These are phyloP conservation scores for Xylota segnis DNA, from an alignment of 2,888 invertebrate genomes.

Conservation along the genomic window DNA sequence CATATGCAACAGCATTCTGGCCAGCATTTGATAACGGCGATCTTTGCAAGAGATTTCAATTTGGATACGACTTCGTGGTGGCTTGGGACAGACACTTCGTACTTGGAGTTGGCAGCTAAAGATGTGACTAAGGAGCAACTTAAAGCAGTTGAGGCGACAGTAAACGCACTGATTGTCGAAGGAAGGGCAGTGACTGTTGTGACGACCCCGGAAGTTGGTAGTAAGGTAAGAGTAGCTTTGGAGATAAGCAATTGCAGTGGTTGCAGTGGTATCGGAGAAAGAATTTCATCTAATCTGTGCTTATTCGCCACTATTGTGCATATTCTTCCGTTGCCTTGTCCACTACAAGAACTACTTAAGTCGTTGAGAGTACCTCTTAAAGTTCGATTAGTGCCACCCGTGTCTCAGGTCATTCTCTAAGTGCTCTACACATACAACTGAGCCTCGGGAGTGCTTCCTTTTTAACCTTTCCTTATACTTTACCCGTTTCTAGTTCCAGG, in stretches of 20 bases:
- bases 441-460: too few species aligned
- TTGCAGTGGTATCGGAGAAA: too few species aligned
- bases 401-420: too few species aligned
- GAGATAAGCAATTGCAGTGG: too few species aligned
- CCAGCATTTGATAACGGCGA: conserved; percentile 93
- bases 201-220: conserved; percentile 87
- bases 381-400: too few species aligned
- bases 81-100: conserved; percentile 90
- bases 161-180: conserved; percentile 89
- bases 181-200: conserved; percentile 86
- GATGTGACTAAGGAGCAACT: conserved; percentile 86
- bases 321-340: too few species aligned
- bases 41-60: conserved; percentile 89
- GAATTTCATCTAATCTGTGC: too few species aligned
- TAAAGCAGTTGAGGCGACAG: conserved; percentile 86
- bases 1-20: conserved; percentile 97
- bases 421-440: too few species aligned
- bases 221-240: conserved; percentile 79
- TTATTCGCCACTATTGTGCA: too few species aligned
- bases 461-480: too few species aligned
- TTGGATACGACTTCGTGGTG: conserved; percentile 92
- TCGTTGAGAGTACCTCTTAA: too few species aligned
- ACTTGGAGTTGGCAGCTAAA: conserved; percentile 88
- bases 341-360: too few species aligned
- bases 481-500: conserved; percentile 78